phyloP scores from a whole-genome alignment of 2,888 invertebrate genomes.

The Marronus borbonicus region DNA sequence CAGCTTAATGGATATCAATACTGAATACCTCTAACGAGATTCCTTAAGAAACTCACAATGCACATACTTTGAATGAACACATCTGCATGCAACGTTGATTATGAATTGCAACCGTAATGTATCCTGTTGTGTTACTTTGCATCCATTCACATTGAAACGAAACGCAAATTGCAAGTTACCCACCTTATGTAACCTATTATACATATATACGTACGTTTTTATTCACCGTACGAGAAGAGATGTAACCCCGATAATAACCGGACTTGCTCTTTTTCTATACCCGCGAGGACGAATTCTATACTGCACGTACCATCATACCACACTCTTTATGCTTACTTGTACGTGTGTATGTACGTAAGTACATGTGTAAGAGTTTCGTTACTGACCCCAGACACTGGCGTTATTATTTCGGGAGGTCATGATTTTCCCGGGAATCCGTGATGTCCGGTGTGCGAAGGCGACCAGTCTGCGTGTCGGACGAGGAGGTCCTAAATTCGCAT shows the following conservation, averaged over 20 bases:
- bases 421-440: conserved; percentile 31
- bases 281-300: conserved; percentile 4
- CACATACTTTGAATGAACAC: too few relatives aligned
- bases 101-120: background rate
- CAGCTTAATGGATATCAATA: too few relatives aligned
- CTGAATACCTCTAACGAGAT: too few relatives aligned
- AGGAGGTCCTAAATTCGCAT: conserved; percentile 33
- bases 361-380: conserved; percentile 19
- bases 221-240: conserved; percentile 22
- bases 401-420: conserved; percentile 40
- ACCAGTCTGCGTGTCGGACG: conserved; percentile 21
- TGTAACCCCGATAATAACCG: conserved; percentile 41
- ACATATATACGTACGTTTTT: background rate
- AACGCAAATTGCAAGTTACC: background rate
- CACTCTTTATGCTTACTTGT: background rate
- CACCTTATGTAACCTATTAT: conserved; percentile 7
- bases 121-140: background rate
- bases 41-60: too few relatives aligned
- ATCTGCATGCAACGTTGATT: conserved; percentile 1
- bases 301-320: background rate
- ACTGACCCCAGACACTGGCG: conserved; percentile 37
- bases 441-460: conserved; percentile 16
- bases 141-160: conserved; percentile 25
- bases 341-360: background rate
- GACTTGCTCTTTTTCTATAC: conserved; percentile 30